Base-by-base conservation (phyloP, 2,888 invertebrate genomes). In the Leptinotarsa peninsularis region DNA sequence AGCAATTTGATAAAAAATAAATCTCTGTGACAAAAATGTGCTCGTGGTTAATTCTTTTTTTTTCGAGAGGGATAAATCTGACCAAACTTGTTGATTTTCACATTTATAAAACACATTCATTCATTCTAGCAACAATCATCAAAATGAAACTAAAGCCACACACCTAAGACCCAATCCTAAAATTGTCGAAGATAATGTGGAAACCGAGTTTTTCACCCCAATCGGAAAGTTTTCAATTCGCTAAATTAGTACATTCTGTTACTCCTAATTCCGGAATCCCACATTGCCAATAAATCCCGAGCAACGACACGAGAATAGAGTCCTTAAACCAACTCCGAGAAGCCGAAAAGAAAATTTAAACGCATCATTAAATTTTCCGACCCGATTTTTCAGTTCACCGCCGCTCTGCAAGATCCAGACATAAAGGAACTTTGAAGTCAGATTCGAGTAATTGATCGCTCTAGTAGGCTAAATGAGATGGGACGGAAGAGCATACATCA, bases 301-400 rank as follows among this genome's bases (percentile, higher is more conserved):
- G 27, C 69, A 56, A 69, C 69, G 69, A 69, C 56, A 69, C 56
- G 43, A 69, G 33, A 54, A 68, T n/a, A 23, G 49, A 50, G 49
- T 52, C 68, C 68, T 52, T 54, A 52, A 68, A 66, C 60, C 72
- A 49, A 74, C 68, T 33, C 18, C 54, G 56, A 56, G 49, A 73
- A 60, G 73, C 73, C 76, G 71, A 73, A 71, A 66, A 71, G 71
- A 73, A 72, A 75, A 74, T 79, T 79, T 72, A 49, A 74, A 74
- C 79, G 79, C 74, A 67, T 77, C 79, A 77, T 79, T 79, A 76
- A 77, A 77, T 76, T 74, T 77, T 71, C 71, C 73, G 27, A 73
- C 63, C 67, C 73, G 71, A 76, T 74, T 79, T 75, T 76, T 74
- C 76, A 75, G 73, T 76, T 76, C 71, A 50, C 66, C 66, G 74